Evolutionary conservation across 2,888 invertebrate species (phyloP).

Genomic region (Lasioglossum malachurum): DNA sequence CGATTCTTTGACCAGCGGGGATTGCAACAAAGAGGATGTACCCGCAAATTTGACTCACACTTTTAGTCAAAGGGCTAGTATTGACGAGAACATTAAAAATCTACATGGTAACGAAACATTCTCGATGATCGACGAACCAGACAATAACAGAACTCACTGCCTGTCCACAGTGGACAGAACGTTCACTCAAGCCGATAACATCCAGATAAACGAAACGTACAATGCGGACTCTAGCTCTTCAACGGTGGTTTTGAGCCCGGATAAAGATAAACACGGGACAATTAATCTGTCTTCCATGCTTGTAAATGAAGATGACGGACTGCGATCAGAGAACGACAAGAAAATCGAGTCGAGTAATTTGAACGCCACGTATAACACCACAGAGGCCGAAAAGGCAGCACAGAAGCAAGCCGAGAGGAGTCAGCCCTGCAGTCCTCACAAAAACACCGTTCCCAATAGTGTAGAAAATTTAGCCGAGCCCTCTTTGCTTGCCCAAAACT

Average conservation of each 20-base stretch:
- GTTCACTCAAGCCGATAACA: conserved; percentile 23
- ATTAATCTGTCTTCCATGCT: conserved; percentile 63
- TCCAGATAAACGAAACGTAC: conserved; percentile 57
- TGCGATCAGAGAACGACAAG: conserved; percentile 40
- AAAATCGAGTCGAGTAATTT: conserved; percentile 23
- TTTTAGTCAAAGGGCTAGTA: not conserved
- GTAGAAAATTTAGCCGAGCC: not conserved
- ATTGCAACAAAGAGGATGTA: conserved; percentile 26
- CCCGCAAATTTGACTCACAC: conserved; percentile 13
- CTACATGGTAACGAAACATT: conserved; percentile 54
- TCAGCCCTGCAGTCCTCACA: not conserved
- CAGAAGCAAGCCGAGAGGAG: conserved; percentile 4
- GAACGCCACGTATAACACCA: conserved; percentile 28
- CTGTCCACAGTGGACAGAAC: conserved; percentile 52
- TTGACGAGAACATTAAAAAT: not conserved
- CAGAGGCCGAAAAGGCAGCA: not conserved
- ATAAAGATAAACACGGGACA: conserved; percentile 21
- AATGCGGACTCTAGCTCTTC: conserved; percentile 1
- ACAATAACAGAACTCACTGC: conserved; percentile 38
- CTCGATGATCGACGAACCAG: conserved; percentile 37
- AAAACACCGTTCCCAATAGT: conserved; percentile 1
- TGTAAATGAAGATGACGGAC: conserved; percentile 43
- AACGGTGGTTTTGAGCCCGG: not conserved
- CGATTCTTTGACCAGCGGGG: conserved; percentile 22
- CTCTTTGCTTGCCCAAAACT: not conserved